A percentile compares a stretch with the other conserved stretches of the same genome.
Conservation (phyloP, 2,113 vertebrate genomes). For the Boleophthalmus pectinirostris region DNA sequence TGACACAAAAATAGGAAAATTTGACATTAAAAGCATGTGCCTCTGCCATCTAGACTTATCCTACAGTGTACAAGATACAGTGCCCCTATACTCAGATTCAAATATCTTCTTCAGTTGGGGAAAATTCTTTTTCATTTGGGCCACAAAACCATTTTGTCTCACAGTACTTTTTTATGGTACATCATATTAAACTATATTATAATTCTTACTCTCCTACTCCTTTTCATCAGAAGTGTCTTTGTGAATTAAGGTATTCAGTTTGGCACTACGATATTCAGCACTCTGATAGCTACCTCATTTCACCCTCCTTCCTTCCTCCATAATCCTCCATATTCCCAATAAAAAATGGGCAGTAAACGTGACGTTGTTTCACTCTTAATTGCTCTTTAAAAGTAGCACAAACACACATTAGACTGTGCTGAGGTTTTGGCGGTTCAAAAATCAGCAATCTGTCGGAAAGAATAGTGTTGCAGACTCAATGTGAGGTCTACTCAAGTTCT, state of each 20-base stretch:
- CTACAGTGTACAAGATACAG: background rate
- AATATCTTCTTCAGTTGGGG: background rate
- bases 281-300: conserved; percentile 20
- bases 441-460: conserved; percentile 51
- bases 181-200: background rate
- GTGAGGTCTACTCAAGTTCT: conserved; percentile 68
- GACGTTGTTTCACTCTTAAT: conserved; percentile 48
- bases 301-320: conserved; percentile 23
- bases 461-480: conserved; percentile 46
- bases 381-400: conserved; percentile 65
- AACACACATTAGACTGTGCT: conserved; percentile 53
- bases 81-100: background rate
- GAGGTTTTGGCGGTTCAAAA: conserved; percentile 57
- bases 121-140: background rate
- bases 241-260: background rate
- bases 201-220: background rate
- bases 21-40: background rate
- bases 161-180: background rate
- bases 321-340: conserved; percentile 26
- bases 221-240: background rate
- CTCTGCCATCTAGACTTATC: background rate
- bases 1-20: background rate
- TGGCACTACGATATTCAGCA: background rate
- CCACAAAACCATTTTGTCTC: background rate
- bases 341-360: conserved; percentile 36